Percentiles rank a stretch among this genome's conserved stretches.
Conservation (phyloP, 2,888 invertebrate genomes). For the Pandemis heparana region DNA sequence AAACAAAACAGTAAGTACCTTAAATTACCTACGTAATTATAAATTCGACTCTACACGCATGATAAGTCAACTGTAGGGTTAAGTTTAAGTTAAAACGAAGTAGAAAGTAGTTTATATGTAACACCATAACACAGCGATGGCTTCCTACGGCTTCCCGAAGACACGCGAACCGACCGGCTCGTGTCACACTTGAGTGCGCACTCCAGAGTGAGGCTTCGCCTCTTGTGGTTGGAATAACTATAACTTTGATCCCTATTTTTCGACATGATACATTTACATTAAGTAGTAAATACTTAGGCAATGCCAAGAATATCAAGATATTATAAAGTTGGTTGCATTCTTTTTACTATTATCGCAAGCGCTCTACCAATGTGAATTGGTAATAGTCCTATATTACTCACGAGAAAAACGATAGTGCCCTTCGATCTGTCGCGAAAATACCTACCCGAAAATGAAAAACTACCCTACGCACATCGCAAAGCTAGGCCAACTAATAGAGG, state of each 20-base stretch:
- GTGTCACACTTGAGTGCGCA: slow-evolving; percentile 67
- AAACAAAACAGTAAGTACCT: too few species aligned
- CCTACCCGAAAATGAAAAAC: too few species aligned
- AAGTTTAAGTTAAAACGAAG: slow-evolving; percentile 29
- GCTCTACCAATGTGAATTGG: too few species aligned
- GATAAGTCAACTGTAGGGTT: slow-evolving; percentile 2
- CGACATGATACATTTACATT: neutral
- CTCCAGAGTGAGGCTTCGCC: slow-evolving; percentile 63
- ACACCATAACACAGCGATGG: slow-evolving; percentile 42
- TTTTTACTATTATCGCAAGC: too few species aligned
- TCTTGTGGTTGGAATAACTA: slow-evolving; percentile 19
- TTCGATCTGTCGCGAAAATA: too few species aligned
- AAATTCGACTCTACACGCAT: neutral
- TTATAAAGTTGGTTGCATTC: too few species aligned
- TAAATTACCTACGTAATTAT: neutral
- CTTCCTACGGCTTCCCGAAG: slow-evolving; percentile 64
- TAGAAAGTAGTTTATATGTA: slow-evolving; percentile 46
- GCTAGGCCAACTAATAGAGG: too few species aligned
- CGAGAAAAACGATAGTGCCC: too few species aligned
- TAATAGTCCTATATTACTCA: too few species aligned
- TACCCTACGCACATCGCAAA: too few species aligned
- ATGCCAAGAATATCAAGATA: neutral
- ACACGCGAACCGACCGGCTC: slow-evolving; percentile 65
- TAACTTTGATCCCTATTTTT: slow-evolving; percentile 5
- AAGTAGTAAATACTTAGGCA: neutral